phyloP scores from a whole-genome alignment of 2,888 invertebrate species.

The Hirudinaria manillensis region DNA sequence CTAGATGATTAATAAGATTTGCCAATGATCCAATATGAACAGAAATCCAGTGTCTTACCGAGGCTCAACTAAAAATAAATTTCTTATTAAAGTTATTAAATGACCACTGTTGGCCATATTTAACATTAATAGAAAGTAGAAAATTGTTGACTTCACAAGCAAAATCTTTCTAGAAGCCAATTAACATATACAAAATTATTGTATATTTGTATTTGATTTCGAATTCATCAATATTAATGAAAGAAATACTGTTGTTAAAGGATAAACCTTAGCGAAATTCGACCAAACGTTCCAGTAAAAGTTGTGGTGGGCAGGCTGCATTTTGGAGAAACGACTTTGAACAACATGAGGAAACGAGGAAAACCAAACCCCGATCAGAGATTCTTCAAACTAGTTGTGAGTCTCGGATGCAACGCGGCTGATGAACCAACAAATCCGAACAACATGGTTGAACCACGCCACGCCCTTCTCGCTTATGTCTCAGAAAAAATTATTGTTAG shows the following conservation, averaged over 20 bases:
- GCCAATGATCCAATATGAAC: too few species aligned
- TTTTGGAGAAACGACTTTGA: conserved; percentile 95
- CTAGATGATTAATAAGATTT: too few species aligned
- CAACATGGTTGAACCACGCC: conserved; percentile 52
- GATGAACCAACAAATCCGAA: not conserved
- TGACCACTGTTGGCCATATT: too few species aligned
- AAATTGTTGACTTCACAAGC: too few species aligned
- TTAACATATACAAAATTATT: too few species aligned
- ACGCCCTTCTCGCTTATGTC: conserved; percentile 66
- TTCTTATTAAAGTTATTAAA: too few species aligned
- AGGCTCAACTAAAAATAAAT: too few species aligned
- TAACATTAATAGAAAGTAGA: too few species aligned
- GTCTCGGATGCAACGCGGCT: conserved; percentile 78
- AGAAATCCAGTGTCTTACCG: too few species aligned
- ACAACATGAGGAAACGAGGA: conserved; percentile 97
- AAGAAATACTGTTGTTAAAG: too few species aligned
- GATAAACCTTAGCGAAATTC: not conserved
- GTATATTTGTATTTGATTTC: too few species aligned
- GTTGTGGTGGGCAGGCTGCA: conserved; percentile 86
- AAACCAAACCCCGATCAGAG: conserved; percentile 97
- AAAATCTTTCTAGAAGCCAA: too few species aligned
- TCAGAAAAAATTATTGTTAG: conserved; percentile 94
- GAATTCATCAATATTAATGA: not conserved
- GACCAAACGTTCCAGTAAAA: conserved; percentile 40
- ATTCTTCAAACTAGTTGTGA: conserved; percentile 90